phyloP scores from a whole-genome alignment of 2,888 invertebrate genomes.

The Rhagonycha fulva region DNA sequence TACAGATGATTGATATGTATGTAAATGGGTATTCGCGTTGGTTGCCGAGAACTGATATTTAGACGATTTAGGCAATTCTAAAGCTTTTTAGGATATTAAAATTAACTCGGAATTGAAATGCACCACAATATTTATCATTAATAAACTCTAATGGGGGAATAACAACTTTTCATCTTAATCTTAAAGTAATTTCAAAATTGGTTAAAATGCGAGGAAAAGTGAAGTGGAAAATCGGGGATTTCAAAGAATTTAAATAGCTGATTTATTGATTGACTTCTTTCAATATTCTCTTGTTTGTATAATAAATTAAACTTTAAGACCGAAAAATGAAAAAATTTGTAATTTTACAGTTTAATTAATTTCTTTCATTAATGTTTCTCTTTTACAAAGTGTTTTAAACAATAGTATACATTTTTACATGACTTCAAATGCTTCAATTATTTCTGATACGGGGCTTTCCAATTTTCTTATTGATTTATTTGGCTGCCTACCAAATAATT shows the following conservation, averaged over 20 bases:
- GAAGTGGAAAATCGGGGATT: conserved; percentile 40
- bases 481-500: no score
- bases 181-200: conserved; percentile 34
- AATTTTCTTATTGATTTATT: no score
- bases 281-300: conserved; percentile 38
- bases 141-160: background rate
- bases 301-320: conserved; percentile 40
- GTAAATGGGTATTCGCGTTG: conserved; percentile 10
- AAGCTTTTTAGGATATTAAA: background rate
- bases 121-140: background rate
- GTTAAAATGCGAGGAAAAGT: conserved; percentile 41
- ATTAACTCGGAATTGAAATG: background rate
- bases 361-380: background rate
- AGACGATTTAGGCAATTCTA: conserved; percentile 10
- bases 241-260: conserved; percentile 40
- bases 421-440: no score
- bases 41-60: conserved; percentile 4
- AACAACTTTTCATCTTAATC: conserved; percentile 13
- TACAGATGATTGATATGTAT: conserved; percentile 23
- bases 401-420: no score
- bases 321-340: conserved; percentile 36
- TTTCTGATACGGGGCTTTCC: no score
- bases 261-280: conserved; percentile 44
- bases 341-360: background rate
- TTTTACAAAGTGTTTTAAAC: no score